Evolutionary conservation across 2,797 vertebrate species (phyloP).

Genomic region (Ateles fusciceps): DNA sequence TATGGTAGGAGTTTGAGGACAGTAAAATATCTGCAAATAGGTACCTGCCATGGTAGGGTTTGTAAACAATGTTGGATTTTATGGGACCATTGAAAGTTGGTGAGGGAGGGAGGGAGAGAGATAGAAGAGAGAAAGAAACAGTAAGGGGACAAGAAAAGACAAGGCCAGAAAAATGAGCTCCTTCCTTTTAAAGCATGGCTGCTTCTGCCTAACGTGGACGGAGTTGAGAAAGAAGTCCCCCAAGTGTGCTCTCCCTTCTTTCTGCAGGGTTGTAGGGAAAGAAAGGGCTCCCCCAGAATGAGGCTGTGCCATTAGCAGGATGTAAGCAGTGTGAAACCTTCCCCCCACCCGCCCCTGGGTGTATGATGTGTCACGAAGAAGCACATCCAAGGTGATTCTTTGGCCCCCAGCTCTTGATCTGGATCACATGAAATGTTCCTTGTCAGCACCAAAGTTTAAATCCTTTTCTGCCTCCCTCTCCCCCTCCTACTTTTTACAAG

Average conservation of each 20-base stretch:
- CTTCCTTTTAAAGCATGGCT: neutral
- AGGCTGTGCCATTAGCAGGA: neutral
- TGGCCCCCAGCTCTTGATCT: neutral
- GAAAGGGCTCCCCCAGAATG: rapidly evolving
- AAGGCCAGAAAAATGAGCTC: neutral
- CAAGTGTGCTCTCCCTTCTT: rapidly evolving
- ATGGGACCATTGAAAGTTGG: neutral
- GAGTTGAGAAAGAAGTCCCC: neutral
- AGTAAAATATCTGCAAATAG: neutral
- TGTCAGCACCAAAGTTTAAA: neutral
- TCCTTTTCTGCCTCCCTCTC: too few relatives aligned
- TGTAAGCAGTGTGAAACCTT: neutral
- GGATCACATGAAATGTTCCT: neutral
- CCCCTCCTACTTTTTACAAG: neutral
- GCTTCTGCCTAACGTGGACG: neutral
- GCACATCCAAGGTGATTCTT: neutral
- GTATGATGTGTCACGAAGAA: neutral
- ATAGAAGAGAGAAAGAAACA: neutral
- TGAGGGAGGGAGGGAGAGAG: neutral
- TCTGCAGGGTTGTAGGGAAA: neutral
- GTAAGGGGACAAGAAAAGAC: neutral
- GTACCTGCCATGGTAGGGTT: neutral
- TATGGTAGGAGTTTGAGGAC: neutral
- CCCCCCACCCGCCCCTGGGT: rapidly evolving
- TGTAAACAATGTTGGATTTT: neutral